Percentiles rank a stretch among this genome's conserved stretches.
Evolutionary conservation across 2,797 vertebrate species (phyloP).

Genomic region (Coregonus suidteri): DNA sequence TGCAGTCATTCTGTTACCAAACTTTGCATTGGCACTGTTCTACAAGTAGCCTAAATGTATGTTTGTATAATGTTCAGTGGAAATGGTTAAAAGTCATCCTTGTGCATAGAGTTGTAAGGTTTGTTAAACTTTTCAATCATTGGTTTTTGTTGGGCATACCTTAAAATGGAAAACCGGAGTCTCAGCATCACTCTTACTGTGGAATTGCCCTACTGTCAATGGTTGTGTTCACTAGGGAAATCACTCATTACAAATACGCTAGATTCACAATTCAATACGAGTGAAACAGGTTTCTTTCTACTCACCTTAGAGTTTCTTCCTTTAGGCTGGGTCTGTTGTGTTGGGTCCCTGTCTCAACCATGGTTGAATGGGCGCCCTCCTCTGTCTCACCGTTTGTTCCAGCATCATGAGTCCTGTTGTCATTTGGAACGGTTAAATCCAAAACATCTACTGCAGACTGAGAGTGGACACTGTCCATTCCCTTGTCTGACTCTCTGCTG

Average conservation of each 20-base stretch:
- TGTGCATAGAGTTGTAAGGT: too few relatives aligned
- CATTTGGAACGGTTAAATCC: too few relatives aligned
- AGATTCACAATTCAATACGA: neutral
- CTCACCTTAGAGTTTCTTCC: neutral
- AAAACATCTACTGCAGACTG: too few relatives aligned
- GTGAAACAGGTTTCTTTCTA: neutral
- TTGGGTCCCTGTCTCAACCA: neutral
- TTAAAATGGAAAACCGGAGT: too few relatives aligned
- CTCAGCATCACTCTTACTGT: too few relatives aligned
- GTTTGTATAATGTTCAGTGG: too few relatives aligned
- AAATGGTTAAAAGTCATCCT: too few relatives aligned
- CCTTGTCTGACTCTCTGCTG: neutral
- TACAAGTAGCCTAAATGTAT: too few relatives aligned
- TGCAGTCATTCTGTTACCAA: too few relatives aligned
- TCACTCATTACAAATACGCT: neutral
- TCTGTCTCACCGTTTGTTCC: neutral
- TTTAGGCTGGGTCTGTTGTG: neutral
- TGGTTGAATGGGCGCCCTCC: neutral
- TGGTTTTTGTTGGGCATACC: too few relatives aligned
- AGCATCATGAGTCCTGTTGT: neutral
- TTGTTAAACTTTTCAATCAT: too few relatives aligned
- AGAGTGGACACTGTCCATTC: neutral
- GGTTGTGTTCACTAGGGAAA: neutral
- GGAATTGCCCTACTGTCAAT: neutral
- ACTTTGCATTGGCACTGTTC: too few relatives aligned